Conservation (phyloP, 2,113 vertebrate species). For the Etia nguti region DNA sequence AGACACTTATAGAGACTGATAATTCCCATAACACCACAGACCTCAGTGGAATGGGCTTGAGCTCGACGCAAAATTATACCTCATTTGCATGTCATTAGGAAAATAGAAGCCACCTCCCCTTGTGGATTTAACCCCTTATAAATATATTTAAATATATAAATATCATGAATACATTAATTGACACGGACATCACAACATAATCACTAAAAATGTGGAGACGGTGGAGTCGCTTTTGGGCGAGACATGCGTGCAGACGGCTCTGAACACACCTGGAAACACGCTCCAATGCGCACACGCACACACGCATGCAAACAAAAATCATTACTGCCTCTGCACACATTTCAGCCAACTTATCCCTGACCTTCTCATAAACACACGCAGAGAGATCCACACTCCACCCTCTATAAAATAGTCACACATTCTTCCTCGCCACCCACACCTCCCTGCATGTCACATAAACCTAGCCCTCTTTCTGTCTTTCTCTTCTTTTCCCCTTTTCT, state of each 20-base stretch:
- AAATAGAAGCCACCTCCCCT: constrained; percentile 59
- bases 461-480: constrained; percentile 11
- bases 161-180: constrained; percentile 78
- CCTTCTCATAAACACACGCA: constrained; percentile 45
- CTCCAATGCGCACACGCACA: not conserved
- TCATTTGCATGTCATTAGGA: constrained; percentile 78
- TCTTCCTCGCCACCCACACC: constrained; percentile 7
- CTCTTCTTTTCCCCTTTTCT: not conserved
- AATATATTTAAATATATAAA: constrained; percentile 83
- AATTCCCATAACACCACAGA: constrained; percentile 30
- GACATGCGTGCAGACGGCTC: not conserved
- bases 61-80: constrained; percentile 68
- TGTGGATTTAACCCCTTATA: constrained; percentile 73
- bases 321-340: not conserved
- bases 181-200: constrained; percentile 44
- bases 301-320: not conserved
- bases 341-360: constrained; percentile 14
- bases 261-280: constrained; percentile 22
- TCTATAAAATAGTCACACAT: constrained; percentile 35
- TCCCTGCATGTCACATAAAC: constrained; percentile 7
- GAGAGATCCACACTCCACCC: constrained; percentile 28
- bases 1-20: not conserved
- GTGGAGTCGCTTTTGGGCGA: constrained; percentile 18
- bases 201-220: constrained; percentile 42
- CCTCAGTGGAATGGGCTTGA: constrained; percentile 51